Percentiles rank a stretch among this genome's conserved stretches.
phyloP scores from a whole-genome alignment of 2,888 invertebrate species.

The Campoplex nolae region DNA sequence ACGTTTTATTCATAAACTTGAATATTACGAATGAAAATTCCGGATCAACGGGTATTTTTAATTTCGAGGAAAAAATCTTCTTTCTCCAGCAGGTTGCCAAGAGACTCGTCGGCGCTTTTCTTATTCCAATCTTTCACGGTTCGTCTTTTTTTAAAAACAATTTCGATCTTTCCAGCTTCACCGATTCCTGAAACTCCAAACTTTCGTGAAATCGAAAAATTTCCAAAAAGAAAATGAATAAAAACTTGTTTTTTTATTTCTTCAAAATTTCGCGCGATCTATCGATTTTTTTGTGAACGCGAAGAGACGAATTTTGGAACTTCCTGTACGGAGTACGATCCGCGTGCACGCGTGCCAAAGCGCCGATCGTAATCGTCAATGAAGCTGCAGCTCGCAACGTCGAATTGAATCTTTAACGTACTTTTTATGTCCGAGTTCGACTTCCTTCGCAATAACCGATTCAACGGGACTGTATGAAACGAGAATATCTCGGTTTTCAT shows the following conservation, averaged over 20 bases:
- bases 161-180: background rate
- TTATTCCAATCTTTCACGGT: background rate
- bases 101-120: too few relatives aligned
- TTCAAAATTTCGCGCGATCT: background rate
- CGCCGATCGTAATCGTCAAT: constrained; percentile 25
- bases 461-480: too few relatives aligned
- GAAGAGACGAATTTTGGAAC: background rate
- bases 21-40: background rate
- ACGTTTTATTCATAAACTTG: background rate
- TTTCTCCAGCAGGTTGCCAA: background rate
- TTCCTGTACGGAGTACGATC: background rate
- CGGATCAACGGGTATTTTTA: background rate
- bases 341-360: background rate
- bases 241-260: background rate
- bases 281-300: background rate
- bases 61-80: background rate
- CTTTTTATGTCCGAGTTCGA: constrained; percentile 44
- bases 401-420: constrained; percentile 13
- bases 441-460: constrained; percentile 15
- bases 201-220: too few relatives aligned
- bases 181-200: too few relatives aligned
- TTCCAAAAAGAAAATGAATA: too few relatives aligned
- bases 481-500: constrained; percentile 18
- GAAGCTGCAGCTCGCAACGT: constrained; percentile 17
- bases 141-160: background rate